Evolutionary conservation across 2,888 invertebrate species (phyloP), one percentile per base, ranked within the genome.

Genomic region (Lypha dubia): DNA sequence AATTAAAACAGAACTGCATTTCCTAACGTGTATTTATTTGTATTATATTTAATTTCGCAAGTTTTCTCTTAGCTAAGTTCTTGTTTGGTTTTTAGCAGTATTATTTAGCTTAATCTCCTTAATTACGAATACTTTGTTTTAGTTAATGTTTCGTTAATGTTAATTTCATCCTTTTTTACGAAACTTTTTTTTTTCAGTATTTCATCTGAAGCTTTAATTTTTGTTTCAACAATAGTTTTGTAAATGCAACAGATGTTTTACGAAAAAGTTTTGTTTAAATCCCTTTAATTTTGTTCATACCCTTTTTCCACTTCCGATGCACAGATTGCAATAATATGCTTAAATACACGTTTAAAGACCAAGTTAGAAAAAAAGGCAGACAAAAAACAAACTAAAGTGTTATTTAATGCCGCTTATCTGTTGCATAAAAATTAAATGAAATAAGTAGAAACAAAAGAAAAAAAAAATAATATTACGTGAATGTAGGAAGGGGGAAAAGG

Each of bases 101-200:
- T 44, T 46, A 20, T 67, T 58, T 15, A 22, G 22, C 13, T 8
- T 74, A 60, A 49, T 74, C 67, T 68, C 32, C 58, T 32, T 80
- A 80, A 80, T 80, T 80, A n/a, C n/a, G n/a, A n/a, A n/a, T n/a
- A 80, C 74, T 68, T 75, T 53, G 68, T 32, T 74, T 68, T 75
- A 62, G 80, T 35, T 53, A 68, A 80, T 80, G 74, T 74, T 74
- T 76, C 53, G 74, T 53, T 74, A 80, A 74, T 51, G 22, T 75
- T 68, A 11, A 15, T 35, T 68, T 68, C 68, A 68, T 41, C 38
- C 15, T 65, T 32, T 49, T 15, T 28, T 28, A 28, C 28, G 28
- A 28, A 28, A 28, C 8, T 0, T 44, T 32, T 58, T 8, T 28
- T 22, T 17, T 3, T 3, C 9, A 5, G 15, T 28, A 15, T 56